phyloP scores from a whole-genome alignment of 2,888 invertebrate species.

The Euphydryas editha region DNA sequence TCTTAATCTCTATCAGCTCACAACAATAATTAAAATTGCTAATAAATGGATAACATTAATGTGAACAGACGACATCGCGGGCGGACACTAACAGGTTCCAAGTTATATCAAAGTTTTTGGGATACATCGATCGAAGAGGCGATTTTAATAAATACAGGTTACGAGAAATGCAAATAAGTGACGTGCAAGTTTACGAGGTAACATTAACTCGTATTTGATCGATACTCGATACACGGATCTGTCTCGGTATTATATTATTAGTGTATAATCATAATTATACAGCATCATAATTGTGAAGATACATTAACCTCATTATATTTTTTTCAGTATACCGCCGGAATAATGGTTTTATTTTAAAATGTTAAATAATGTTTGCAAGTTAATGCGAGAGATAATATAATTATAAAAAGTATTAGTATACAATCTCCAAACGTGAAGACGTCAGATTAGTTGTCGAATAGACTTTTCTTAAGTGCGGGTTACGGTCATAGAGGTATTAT shows the following conservation, averaged over 20 bases:
- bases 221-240: slow-evolving; percentile 48
- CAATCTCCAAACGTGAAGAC: too few relatives aligned
- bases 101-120: slow-evolving; percentile 46
- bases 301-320: slow-evolving; percentile 10
- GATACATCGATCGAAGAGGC: slow-evolving; percentile 51
- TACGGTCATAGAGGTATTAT: too few relatives aligned
- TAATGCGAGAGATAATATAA: too few relatives aligned
- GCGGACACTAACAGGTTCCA: slow-evolving; percentile 46
- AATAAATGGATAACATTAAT: slow-evolving; percentile 6
- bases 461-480: too few relatives aligned
- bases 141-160: slow-evolving; percentile 69
- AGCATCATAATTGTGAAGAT: slow-evolving; percentile 14
- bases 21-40: slow-evolving; percentile 2
- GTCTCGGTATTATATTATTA: slow-evolving; percentile 38
- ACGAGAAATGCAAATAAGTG: slow-evolving; percentile 58
- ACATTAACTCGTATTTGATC: slow-evolving; percentile 67
- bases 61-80: slow-evolving; percentile 7
- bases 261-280: slow-evolving; percentile 39
- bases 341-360: not conserved
- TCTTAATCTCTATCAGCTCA: not conserved
- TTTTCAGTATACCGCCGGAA: not conserved
- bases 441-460: too few relatives aligned
- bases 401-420: too few relatives aligned
- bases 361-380: not conserved
- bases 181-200: slow-evolving; percentile 59